phyloP scores from a whole-genome alignment of 2,113 vertebrate genomes.

The Crypturellus undulatus region DNA sequence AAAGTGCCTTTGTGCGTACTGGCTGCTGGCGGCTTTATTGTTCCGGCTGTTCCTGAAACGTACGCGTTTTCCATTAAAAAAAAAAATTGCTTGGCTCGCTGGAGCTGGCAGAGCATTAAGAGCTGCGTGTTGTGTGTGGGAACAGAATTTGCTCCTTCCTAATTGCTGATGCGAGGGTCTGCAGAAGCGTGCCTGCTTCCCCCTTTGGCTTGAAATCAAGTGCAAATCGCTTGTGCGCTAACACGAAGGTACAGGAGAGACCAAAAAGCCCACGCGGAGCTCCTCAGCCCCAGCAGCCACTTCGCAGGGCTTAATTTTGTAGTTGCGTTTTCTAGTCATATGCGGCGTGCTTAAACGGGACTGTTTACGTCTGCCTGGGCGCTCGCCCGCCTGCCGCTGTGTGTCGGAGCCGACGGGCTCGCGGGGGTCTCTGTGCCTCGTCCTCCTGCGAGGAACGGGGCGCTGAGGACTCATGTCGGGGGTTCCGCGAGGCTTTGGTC shows the following conservation, averaged over 20 bases:
- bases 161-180: neutral
- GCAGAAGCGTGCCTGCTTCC: neutral
- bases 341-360: neutral
- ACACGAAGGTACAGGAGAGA: neutral
- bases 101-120: neutral
- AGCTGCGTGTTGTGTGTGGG: neutral
- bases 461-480: neutral
- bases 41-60: neutral
- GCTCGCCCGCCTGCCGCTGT: neutral
- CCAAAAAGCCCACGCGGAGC: neutral
- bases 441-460: neutral
- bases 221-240: neutral
- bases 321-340: rapidly evolving
- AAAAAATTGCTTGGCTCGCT: neutral
- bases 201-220: neutral
- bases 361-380: neutral
- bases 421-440: too few relatives aligned
- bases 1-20: neutral
- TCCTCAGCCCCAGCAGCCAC: neutral
- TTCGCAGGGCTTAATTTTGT: neutral
- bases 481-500: neutral
- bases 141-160: neutral
- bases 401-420: rapidly evolving
- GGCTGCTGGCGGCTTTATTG: neutral
- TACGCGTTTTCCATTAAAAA: neutral